Base-by-base conservation (phyloP, 2,888 invertebrate species). In the Pedicia rivosa region DNA sequence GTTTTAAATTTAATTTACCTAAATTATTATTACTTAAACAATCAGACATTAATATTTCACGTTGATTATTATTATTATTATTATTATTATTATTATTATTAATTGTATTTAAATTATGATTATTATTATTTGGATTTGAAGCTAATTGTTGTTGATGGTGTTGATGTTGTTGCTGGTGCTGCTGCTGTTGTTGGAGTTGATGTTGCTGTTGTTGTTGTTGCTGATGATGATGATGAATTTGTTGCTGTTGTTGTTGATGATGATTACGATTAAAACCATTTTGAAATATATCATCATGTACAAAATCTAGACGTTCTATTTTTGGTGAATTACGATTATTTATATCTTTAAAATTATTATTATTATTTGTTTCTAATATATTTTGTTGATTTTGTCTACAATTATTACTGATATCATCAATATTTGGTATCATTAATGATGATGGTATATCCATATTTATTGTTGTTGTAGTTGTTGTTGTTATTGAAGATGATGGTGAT, bases 351-450 rank as follows among this genome's bases (percentile, higher is more conserved):
- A 20, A 32, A 32, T 20, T 32, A 32, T 32, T 32, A n/a, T n/a
- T n/a, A 32, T 32, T 32, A 13, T 19, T 32, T 13, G 30, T 30
- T 30, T 30, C 30, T 12, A 17, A 17, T 12, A 20, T 15, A 29
- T 29, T 32, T 7, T n/a, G n/a, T 32, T 22, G 32, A 22, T 20
- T 32, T 32, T 9, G 19, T 32, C 5, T 16, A 17, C 35, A 34
- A 16, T 24, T 15, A 34, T 19, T 16, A 36, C 59, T 59, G n/a
- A 36, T 44, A 31, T 51, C 51, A 25, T 49, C 45, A 28, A 52
- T 47, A 14, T 32, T n/a, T 7, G 35, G 25, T 2, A 25, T 14
- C 16, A 25, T 25, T 26, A 25, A n/a, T 26, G 25, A 20, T 15
- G 35, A 26, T 26, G 35, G 16, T 16, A 25, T 22, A 29, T 20